Percentiles rank a stretch among this genome's conserved stretches.
These are phyloP conservation scores for Xestia ashworthii DNA, from an alignment of 2,888 invertebrate species.

Conservation along the genomic window DNA sequence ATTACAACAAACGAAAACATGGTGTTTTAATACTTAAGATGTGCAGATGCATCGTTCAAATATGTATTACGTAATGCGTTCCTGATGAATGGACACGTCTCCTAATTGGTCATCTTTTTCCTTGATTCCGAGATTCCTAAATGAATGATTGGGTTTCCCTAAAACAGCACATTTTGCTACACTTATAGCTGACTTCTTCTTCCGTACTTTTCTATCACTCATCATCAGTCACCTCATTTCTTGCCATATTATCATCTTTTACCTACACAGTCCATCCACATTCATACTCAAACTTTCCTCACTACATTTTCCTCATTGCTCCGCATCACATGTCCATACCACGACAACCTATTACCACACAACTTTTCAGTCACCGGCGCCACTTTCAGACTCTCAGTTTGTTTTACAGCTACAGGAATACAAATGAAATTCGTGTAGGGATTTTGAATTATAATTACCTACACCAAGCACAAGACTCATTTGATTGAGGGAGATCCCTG, in stretches of 20 bases:
- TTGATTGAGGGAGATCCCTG: background rate
- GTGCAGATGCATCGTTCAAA: background rate
- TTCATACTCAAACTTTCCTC: no score
- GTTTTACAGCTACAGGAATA: background rate
- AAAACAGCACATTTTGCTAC: background rate
- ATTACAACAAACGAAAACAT: background rate
- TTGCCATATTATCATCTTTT: no score
- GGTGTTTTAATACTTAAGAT: no score
- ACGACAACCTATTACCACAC: no score
- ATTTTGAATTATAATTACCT: slow-evolving; percentile 1
- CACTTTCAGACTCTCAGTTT: background rate
- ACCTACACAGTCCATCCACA: no score
- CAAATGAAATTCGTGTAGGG: background rate
- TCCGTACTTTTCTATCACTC: no score
- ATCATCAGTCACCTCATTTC: no score
- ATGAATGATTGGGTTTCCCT: background rate
- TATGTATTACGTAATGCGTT: no score
- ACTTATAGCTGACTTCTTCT: background rate
- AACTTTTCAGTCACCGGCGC: no score
- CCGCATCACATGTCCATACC: no score
- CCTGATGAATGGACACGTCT: slow-evolving; percentile 4
- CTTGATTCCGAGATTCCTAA: slow-evolving; percentile 13
- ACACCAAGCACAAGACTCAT: background rate
- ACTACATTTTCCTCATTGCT: no score
- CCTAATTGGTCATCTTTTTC: background rate